These are phyloP conservation scores for Uropetala carovei DNA, from an alignment of 2,888 invertebrate genomes.

Conservation along the genomic window DNA sequence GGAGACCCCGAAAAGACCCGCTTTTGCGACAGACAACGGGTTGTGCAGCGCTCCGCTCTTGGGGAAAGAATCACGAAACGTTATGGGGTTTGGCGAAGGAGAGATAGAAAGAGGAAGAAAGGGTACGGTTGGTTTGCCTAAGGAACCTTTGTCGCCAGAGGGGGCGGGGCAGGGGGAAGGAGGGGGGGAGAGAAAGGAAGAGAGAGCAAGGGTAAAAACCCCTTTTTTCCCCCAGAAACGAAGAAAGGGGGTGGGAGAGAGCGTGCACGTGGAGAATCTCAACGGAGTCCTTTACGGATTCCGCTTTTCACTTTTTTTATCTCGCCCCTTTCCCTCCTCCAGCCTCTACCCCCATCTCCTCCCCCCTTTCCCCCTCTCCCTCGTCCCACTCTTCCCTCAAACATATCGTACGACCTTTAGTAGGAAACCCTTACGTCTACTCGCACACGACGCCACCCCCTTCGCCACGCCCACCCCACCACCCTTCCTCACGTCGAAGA, in stretches of 20 bases:
- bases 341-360: background rate
- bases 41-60: background rate
- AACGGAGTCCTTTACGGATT: slow-evolving; percentile 25
- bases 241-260: background rate
- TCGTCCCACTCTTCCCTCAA: background rate
- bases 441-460: background rate
- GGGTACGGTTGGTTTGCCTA: slow-evolving; percentile 35
- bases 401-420: background rate
- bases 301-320: slow-evolving; percentile 59
- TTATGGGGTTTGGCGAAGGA: slow-evolving; percentile 2
- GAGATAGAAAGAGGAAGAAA: slow-evolving; percentile 15
- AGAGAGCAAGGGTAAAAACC: slow-evolving; percentile 47
- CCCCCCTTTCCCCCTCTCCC: background rate
- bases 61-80: slow-evolving; percentile 6
- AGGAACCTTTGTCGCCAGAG: background rate
- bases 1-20: background rate
- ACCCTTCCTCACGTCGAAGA: background rate
- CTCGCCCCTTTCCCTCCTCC: background rate
- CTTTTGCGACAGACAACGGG: slow-evolving; percentile 25
- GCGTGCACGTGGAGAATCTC: slow-evolving; percentile 5
- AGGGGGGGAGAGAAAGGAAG: background rate
- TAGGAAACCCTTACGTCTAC: background rate
- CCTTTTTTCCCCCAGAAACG: slow-evolving; percentile 49
- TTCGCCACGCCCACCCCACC: background rate
- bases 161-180: background rate